These are phyloP conservation scores for Andrena praecox DNA, from an alignment of 2,888 invertebrate species.

Conservation along the genomic window DNA sequence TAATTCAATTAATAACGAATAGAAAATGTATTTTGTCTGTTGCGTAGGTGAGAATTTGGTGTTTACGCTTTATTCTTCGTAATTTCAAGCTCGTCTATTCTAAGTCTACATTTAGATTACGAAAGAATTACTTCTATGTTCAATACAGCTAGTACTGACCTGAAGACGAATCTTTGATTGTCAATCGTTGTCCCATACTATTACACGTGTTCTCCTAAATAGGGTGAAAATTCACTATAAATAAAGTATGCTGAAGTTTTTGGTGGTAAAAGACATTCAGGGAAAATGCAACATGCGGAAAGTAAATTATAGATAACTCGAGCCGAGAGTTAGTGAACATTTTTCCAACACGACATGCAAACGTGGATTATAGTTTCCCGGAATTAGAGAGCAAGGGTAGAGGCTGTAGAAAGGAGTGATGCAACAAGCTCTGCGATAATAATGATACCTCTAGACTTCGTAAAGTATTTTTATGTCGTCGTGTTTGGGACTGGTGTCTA, in stretches of 20 bases:
- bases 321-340: neutral
- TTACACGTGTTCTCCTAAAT: conserved; percentile 45
- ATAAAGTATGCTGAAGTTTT: conserved; percentile 18
- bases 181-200: conserved; percentile 45
- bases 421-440: conserved; percentile 14
- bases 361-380: conserved; percentile 1
- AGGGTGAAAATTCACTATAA: conserved; percentile 43
- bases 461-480: conserved; percentile 76
- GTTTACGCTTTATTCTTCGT: too few relatives aligned
- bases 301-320: conserved; percentile 9
- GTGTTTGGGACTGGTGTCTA: conserved; percentile 79
- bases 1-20: neutral
- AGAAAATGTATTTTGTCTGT: neutral
- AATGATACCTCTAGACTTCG: conserved; percentile 79
- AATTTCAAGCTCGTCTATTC: too few relatives aligned
- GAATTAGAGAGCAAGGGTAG: neutral
- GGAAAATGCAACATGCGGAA: neutral
- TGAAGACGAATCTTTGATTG: conserved; percentile 41
- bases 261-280: neutral
- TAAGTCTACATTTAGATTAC: too few relatives aligned
- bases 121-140: neutral
- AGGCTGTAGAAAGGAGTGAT: neutral
- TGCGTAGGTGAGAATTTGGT: neutral
- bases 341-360: conserved; percentile 25
- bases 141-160: conserved; percentile 54